A percentile compares a stretch with the other conserved stretches of the same genome.
These are phyloP conservation scores for Rhinichthys klamathensis DNA, from an alignment of 2,113 vertebrate genomes.

Conservation along the genomic window DNA sequence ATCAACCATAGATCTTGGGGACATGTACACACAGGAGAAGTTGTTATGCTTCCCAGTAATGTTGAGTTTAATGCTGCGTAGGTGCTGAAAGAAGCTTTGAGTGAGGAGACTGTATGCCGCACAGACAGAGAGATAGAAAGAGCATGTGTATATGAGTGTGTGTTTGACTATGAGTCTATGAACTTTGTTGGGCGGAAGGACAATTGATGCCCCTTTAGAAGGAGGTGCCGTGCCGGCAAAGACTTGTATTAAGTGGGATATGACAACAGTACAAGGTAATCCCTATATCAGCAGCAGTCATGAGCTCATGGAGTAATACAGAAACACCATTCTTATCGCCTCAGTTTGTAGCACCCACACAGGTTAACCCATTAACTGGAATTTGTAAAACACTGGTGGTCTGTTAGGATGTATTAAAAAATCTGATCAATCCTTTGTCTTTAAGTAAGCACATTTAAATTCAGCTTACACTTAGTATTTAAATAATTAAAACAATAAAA, in stretches of 20 bases:
- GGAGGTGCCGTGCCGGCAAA: constrained; percentile 19
- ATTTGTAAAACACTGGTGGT: not conserved
- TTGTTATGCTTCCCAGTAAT: constrained; percentile 56
- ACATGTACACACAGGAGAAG: constrained; percentile 57
- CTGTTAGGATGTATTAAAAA: not conserved
- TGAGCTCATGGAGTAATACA: constrained; percentile 37
- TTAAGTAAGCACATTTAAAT: not conserved
- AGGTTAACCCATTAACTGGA: not conserved
- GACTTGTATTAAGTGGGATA: constrained; percentile 34
- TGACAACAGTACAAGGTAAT: constrained; percentile 48
- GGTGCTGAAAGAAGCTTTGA: constrained; percentile 58
- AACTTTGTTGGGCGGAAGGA: constrained; percentile 18
- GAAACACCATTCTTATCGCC: constrained; percentile 35
- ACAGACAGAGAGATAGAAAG: constrained; percentile 27
- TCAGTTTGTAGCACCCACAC: constrained; percentile 43
- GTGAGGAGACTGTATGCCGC: constrained; percentile 19
- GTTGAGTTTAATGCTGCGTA: constrained; percentile 43
- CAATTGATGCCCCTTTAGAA: constrained; percentile 23
- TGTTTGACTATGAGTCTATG: constrained; percentile 45
- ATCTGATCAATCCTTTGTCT: not conserved
- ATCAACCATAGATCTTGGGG: not conserved
- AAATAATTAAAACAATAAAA: no score
- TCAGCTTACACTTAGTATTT: no score
- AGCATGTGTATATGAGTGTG: not conserved
- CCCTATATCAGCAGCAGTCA: constrained; percentile 54